These are phyloP conservation scores for Papilio machaon DNA, from an alignment of 1,140 invertebrate genomes.

Conservation along the genomic window DNA sequence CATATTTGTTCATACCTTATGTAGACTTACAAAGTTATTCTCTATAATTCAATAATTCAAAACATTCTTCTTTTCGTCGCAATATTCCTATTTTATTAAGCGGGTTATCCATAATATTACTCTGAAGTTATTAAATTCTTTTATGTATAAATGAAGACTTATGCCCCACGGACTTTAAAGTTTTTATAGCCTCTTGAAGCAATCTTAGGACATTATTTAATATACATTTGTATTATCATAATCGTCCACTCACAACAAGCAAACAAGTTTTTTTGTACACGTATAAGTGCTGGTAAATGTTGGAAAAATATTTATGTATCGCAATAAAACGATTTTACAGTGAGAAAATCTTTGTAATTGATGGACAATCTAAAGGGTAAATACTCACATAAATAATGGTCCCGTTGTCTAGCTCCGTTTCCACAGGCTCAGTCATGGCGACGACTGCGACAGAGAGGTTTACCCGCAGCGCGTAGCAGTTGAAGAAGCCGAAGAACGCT, in stretches of 20 bases:
- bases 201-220: conserved; percentile 3
- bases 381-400: conserved; percentile 80
- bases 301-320: too few relatives aligned
- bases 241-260: not conserved
- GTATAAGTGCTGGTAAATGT: conserved; percentile 1
- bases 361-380: not conserved
- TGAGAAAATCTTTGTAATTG: not conserved
- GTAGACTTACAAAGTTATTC: too few relatives aligned
- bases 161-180: not conserved
- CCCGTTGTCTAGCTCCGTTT: conserved; percentile 83
- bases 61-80: too few relatives aligned
- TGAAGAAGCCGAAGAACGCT: conserved; percentile 94
- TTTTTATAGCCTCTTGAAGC: conserved; percentile 21
- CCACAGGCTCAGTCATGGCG: conserved; percentile 89
- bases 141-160: not conserved
- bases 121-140: conserved; percentile 1
- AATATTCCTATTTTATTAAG: not conserved
- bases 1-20: too few relatives aligned
- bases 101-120: not conserved
- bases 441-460: conserved; percentile 95
- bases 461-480: conserved; percentile 92
- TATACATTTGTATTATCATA: conserved; percentile 22
- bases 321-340: not conserved
- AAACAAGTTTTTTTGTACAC: not conserved
- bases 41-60: too few relatives aligned